Conservation (phyloP, 2,888 invertebrate genomes). For the Globia sparganii region DNA sequence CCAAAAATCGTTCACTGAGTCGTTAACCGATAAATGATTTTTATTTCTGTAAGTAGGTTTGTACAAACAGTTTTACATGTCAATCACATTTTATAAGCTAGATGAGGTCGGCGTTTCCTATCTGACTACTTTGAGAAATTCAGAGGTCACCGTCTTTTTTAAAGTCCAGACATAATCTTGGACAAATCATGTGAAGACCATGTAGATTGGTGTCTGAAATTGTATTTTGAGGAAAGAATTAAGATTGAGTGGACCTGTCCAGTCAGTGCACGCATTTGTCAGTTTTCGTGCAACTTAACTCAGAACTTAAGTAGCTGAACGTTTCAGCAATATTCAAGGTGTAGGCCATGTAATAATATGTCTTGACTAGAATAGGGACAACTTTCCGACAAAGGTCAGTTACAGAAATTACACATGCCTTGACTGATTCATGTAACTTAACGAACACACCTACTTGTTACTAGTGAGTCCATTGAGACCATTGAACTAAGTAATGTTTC, state of each 20-base stretch:
- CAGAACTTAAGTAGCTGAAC: background rate
- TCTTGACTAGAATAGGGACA: background rate
- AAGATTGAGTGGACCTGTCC: background rate
- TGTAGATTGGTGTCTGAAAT: background rate
- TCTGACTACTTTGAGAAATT: no score
- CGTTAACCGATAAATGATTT: no score
- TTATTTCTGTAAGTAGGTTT: no score
- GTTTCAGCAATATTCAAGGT: background rate
- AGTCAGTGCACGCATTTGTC: background rate
- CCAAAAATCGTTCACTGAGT: background rate
- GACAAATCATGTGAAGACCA: background rate
- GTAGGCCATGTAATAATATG: background rate
- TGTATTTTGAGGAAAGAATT: no score
- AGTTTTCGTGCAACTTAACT: background rate
- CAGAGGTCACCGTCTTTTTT: no score
- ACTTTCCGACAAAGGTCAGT: background rate
- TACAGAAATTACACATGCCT: background rate
- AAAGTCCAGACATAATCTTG: no score
- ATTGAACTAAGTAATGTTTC: background rate
- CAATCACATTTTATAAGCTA: no score
- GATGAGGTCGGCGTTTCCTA: no score
- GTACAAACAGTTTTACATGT: no score
- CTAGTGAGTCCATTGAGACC: no score
- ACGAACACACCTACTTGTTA: background rate
- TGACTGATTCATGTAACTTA: conserved; percentile 13